Evolutionary conservation across 2,888 invertebrate genomes (phyloP), one percentile per base, ranked within the genome.

Genomic region (Tachina fera): DNA sequence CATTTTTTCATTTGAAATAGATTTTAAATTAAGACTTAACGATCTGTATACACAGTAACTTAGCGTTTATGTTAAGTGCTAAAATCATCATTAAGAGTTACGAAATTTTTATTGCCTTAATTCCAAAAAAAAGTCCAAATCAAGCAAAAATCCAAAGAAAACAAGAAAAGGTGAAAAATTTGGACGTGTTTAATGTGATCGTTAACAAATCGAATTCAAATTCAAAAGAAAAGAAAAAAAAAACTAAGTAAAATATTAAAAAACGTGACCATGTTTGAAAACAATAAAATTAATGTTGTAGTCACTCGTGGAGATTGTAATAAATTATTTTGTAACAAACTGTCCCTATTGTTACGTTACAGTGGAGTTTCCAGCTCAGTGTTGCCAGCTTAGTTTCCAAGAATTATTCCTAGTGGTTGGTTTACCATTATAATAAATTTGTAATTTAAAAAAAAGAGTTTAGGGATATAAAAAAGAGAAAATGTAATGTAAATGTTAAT

Each of bases 221-320:
- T 77, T 58, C 14, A 49, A 67, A 56, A 3, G 14, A 75, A 39
- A 71, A 43, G 14, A 75, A 75, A 43, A 16, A 75, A 75, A 67
- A 43, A 9, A 1, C 22, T 22, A 19, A 74, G 16, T 11, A 67
- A 61, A 78, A 63, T 16, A 67, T 67, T 19, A 47, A 76, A 31
- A 82, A 82, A 70, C 85, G 85, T 85, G 85, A 82, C 74, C 78
- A 58, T 85, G 63, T 78, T 82, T 49, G 49, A 53, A 85, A 65
- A 70, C 85, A 85, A 82, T 78, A 82, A 85, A 85, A 78, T 70
- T 63, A 58, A 85, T 82, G 77, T 74, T 77, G 61, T 43, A 81
- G 75, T 81, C 71, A 63, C 61, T 65, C 43, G 41, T 67, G 41
- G 56, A 41, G 47, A 65, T 65, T 82, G 76, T 58, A 76, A 82